Evolutionary conservation across 2,113 vertebrate genomes (phyloP), one percentile per base, ranked within the genome.

Genomic region (Tapirus terrestris): DNA sequence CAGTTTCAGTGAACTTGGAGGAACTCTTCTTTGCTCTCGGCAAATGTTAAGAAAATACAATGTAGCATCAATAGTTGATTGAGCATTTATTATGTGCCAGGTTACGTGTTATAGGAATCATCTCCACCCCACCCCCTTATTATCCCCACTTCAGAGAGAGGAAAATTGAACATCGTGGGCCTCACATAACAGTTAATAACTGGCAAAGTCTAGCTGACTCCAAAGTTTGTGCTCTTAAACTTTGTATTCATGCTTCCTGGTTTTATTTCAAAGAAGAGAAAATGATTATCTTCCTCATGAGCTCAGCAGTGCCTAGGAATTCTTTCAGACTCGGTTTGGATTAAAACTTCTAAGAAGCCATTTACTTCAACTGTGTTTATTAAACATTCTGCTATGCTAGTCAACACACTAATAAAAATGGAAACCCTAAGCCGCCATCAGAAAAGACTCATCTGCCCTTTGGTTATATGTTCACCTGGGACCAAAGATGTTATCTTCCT

Each of bases 211-310:
- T 14, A 27, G 29, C 33, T 96, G n/a, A 92, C 53, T 67, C 79
- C 45, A 63, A 60, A 81, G n/a, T 73, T 27, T 75, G 60, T 70
- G 33, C 31, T 94, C 33, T 91, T 87, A 61, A 63, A 65, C 17
- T 77, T n/a, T 94, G 23, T 79, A 61, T 84, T 82, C 45, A 72
- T 56, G 12, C 5, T 60, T 90, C 48, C 33, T 25, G 10, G n/a
- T 82, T 96, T 82, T 63, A 83, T 58, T 95, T 65, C 53, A 88
- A 77, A 83, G 23, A 89, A 65, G n/a, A 84, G 25, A 65, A 79
- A 88, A 84, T 43, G 29, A 84, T 72, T 84, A 21, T 9, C 27
- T 89, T 91, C 70, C 68, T 94, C 21, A n/a, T 53, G 39, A 79
- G 1, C 11, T 65, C 39, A 51, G 16, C 10, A 20, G n/a, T 73